These are phyloP conservation scores for Cyclargus thomasi DNA, from an alignment of 1,140 invertebrate genomes.

Conservation along the genomic window DNA sequence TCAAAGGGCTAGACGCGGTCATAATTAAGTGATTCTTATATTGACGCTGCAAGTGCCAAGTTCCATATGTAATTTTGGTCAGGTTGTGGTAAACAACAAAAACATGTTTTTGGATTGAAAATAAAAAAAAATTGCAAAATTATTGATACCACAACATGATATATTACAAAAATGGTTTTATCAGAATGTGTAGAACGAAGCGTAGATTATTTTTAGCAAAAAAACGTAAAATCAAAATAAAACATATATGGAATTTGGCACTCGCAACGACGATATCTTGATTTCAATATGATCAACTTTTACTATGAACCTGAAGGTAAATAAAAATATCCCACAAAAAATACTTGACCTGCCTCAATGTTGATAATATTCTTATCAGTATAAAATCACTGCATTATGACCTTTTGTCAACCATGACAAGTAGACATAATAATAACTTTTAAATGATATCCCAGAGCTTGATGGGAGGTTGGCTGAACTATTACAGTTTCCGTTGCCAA, in stretches of 20 bases:
- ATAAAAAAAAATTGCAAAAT: too few relatives aligned
- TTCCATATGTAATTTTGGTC: too few relatives aligned
- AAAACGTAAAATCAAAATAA: too few relatives aligned
- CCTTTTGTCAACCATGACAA: neutral
- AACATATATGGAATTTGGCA: too few relatives aligned
- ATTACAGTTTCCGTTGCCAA: constrained; percentile 91
- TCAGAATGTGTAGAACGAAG: too few relatives aligned
- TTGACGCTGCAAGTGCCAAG: too few relatives aligned
- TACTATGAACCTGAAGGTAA: neutral
- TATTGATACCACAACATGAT: too few relatives aligned
- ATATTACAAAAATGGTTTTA: too few relatives aligned
- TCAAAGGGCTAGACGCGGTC: neutral
- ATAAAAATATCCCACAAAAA: neutral
- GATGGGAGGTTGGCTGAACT: constrained; percentile 81
- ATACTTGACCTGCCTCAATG: neutral
- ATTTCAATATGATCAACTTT: constrained; percentile 2
- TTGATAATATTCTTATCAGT: neutral
- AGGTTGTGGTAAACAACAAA: too few relatives aligned
- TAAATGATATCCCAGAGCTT: constrained; percentile 34
- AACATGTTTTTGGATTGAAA: too few relatives aligned
- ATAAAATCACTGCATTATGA: neutral
- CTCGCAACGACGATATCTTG: too few relatives aligned
- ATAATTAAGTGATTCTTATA: neutral
- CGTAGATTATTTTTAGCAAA: too few relatives aligned
- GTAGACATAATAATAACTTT: neutral